Conservation (phyloP, 2,888 invertebrate genomes). For the Drosophila affinis region DNA sequence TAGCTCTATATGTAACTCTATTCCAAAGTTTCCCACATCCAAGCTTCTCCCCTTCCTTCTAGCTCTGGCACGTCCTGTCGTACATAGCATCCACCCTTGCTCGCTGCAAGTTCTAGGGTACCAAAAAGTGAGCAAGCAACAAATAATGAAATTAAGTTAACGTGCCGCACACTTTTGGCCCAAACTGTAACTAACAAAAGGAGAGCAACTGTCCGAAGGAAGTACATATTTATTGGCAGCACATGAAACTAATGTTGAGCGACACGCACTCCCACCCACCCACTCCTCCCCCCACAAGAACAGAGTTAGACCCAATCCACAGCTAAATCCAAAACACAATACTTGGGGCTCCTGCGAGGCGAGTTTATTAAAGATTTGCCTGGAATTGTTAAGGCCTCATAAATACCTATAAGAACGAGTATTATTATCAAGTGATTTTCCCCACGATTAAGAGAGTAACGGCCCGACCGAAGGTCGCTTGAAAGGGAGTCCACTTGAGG, state of each 20-base stretch:
- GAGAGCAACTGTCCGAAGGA: conserved; percentile 34
- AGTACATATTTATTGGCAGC: conserved; percentile 73
- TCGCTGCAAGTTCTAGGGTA: neutral
- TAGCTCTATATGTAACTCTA: too few species aligned
- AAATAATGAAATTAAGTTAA: conserved; percentile 76
- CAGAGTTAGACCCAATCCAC: neutral
- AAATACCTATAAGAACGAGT: conserved; percentile 34
- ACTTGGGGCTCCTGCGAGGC: conserved; percentile 20
- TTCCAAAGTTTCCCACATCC: too few species aligned
- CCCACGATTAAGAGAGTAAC: conserved; percentile 30
- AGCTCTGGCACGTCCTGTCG: too few species aligned
- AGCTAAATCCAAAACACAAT: neutral
- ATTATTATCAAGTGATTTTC: conserved; percentile 39
- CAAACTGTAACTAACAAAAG: conserved; percentile 61
- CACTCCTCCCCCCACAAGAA: neutral
- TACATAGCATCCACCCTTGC: neutral
- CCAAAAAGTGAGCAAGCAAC: conserved; percentile 44
- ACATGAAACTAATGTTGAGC: conserved; percentile 68
- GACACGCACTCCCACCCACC: conserved; percentile 53
- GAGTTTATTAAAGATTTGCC: conserved; percentile 41
- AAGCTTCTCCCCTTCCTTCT: too few species aligned
- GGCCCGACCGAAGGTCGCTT: conserved; percentile 15
- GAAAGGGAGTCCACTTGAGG: neutral
- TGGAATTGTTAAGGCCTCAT: conserved; percentile 23
- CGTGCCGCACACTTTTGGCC: conserved; percentile 64